These are phyloP conservation scores for Thomomys bottae DNA, from an alignment of 2,113 vertebrate species.

Conservation along the genomic window DNA sequence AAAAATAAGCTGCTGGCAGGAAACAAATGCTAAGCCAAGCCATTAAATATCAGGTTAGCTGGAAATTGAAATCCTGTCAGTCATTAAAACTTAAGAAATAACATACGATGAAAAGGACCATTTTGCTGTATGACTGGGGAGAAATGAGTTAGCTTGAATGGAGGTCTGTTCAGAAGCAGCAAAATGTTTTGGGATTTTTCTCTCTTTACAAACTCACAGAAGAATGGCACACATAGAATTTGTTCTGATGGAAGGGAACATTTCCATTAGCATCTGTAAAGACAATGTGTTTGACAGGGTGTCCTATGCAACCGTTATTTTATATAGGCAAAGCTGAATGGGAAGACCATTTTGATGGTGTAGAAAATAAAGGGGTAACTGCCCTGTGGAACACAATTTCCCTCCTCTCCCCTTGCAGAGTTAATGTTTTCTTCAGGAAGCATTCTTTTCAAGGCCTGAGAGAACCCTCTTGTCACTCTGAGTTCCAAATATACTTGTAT, in stretches of 20 bases:
- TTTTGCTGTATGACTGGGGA: neutral
- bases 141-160: conserved; percentile 19
- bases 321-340: neutral
- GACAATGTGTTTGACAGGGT: conserved; percentile 20
- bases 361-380: neutral
- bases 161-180: neutral
- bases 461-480: neutral
- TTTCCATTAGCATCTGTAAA: neutral
- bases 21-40: conserved; percentile 25
- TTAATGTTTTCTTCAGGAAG: neutral
- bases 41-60: conserved; percentile 22
- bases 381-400: neutral
- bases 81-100: conserved; percentile 48
- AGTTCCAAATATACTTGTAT: conserved; percentile 24
- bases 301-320: conserved; percentile 28
- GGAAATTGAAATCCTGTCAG: conserved; percentile 35
- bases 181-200: conserved; percentile 22
- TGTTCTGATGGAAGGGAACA: conserved; percentile 3
- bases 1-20: conserved; percentile 1
- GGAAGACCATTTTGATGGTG: neutral
- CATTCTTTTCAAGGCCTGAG: neutral
- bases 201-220: neutral
- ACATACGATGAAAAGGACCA: neutral
- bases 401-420: neutral
- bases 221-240: conserved; percentile 1